Conservation (phyloP, 2,113 vertebrate species). For the Cygnus atratus region DNA sequence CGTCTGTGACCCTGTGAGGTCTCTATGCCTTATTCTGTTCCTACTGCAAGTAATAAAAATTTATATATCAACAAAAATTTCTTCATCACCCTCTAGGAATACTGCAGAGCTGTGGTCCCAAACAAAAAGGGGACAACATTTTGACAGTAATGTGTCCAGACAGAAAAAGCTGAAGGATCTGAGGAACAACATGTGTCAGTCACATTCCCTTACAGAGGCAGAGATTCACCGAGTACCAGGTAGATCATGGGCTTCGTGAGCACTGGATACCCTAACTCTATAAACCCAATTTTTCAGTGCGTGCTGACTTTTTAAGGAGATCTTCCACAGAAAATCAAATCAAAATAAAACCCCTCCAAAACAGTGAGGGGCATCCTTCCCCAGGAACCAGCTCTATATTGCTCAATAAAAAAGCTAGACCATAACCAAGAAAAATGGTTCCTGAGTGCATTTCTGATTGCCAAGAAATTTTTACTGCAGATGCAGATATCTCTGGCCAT, state of each 20-base stretch:
- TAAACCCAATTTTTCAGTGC: neutral
- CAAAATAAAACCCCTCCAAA: neutral
- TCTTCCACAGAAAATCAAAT: neutral
- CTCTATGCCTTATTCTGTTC: neutral
- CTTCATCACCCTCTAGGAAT: neutral
- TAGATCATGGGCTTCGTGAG: neutral
- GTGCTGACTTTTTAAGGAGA: neutral
- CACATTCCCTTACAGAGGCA: neutral
- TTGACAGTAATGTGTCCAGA: neutral
- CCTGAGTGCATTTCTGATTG: neutral
- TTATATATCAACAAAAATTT: neutral
- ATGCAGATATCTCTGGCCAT: neutral
- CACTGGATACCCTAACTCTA: neutral
- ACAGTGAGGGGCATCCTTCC: neutral
- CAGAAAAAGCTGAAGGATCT: neutral
- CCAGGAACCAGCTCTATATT: neutral
- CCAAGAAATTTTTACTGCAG: neutral
- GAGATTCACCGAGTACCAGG: neutral
- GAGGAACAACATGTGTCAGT: neutral
- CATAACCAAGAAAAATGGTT: neutral
- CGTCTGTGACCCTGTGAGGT: neutral
- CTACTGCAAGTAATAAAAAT: neutral
- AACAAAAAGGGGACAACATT: too few species aligned
- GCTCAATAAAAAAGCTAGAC: neutral
- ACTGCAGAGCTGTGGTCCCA: neutral